Evolutionary conservation across 2,888 invertebrate species (phyloP), one percentile per base, ranked within the genome.

Genomic region (Thereva nobilitata): DNA sequence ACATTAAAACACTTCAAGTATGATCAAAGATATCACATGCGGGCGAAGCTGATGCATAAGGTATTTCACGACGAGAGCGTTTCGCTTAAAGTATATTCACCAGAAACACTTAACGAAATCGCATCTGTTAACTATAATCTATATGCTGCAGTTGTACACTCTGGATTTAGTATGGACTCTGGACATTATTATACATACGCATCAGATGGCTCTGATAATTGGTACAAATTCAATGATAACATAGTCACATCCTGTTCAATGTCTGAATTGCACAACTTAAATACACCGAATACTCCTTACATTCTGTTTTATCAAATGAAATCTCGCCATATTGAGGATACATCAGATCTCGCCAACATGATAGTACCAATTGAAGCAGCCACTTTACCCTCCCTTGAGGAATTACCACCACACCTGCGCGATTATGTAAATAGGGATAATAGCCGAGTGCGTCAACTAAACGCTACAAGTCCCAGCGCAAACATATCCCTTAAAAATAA

Each of bases 111-210:
- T 41, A 76, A 76, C 66, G 79, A 79, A 71, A 74, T 76, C 7
- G 76, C 76, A 38, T 75, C 75, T 1, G 84, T 85, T 67, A 82
- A 84, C 12, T 94, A 92, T 78, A 84, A 85, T 44, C 80, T 95
- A 41, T 92, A 92, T 76, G 92, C 92, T 0, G 91, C 92, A 0
- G 90, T 95, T 0, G 89, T 95, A 0, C 95, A 95, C 79, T 87
- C 89, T 0, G 95, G 95, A 2, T 86, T 87, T 34, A 90, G 89
- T 59, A 87, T 92, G 71, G 91, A 94, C 76, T 90, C 91, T 0
- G 95, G 94, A 0, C 95, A 95, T 77, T 95, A 95, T 78, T 93
- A 92, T 77, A 92, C 93, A 0, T 87, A 91, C 68, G 92, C 91
- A 0, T 85, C 87, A 42, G 90, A 90, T 75, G 81, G 74, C 12